phyloP scores from a whole-genome alignment of 2,113 vertebrate genomes.

The Castor canadensis region DNA sequence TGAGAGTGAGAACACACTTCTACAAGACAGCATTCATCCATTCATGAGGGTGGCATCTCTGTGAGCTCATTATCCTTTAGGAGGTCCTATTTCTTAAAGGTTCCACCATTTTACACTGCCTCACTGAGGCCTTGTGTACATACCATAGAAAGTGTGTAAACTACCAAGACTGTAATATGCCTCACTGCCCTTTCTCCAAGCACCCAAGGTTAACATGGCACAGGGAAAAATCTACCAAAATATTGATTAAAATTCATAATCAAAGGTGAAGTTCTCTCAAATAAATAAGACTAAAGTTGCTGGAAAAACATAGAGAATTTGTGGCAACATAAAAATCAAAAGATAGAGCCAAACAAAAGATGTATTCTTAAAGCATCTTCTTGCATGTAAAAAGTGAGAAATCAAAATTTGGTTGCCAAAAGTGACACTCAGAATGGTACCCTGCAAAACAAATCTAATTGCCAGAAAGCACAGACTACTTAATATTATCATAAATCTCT shows the following conservation, averaged over 20 bases:
- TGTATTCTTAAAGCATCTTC: not conserved
- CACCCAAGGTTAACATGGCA: not conserved
- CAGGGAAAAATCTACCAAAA: not conserved
- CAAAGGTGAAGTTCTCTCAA: not conserved
- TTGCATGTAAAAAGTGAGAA: not conserved
- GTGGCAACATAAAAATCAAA: not conserved
- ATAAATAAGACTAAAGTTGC: not conserved
- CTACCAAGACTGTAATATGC: not conserved
- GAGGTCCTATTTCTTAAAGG: too few relatives aligned
- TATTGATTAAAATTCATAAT: not conserved
- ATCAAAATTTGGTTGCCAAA: not conserved
- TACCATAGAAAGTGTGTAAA: not conserved
- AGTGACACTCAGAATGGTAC: not conserved
- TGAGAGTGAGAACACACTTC: too few relatives aligned
- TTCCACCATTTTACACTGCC: not conserved
- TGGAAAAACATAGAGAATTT: not conserved
- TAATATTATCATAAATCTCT: not conserved
- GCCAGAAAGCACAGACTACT: not conserved
- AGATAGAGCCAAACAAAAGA: not conserved
- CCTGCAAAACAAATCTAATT: not conserved
- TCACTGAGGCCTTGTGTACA: not conserved
- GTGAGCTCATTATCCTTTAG: too few relatives aligned
- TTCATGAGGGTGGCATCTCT: too few relatives aligned
- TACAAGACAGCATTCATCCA: too few relatives aligned
- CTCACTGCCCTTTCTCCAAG: not conserved